A percentile compares a stretch with the other conserved stretches of the same genome.
Conservation (phyloP, 2,888 invertebrate species). For the Stictocephala bisonia region DNA sequence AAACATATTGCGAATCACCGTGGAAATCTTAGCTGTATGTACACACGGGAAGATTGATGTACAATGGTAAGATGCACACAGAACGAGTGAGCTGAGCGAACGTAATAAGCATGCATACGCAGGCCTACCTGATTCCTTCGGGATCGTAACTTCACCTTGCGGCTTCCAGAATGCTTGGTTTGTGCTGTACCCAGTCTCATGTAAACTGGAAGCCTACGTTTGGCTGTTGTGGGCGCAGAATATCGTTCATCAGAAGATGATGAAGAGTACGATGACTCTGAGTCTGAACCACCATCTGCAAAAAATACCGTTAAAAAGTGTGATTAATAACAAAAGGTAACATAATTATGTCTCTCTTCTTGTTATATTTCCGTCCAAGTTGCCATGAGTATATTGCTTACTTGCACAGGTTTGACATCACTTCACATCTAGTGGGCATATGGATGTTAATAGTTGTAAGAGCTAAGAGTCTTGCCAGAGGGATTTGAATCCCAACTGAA, state of each 20-base stretch:
- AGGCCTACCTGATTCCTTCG: conserved; percentile 39
- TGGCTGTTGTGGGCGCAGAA: background rate
- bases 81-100: background rate
- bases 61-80: conserved; percentile 5
- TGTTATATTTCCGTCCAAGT: too few relatives aligned
- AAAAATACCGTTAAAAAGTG: too few relatives aligned
- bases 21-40: background rate
- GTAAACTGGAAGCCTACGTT: conserved; percentile 39
- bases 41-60: background rate
- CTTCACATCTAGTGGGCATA: too few relatives aligned
- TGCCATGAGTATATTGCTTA: too few relatives aligned
- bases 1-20: too few relatives aligned
- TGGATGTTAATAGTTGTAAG: too few relatives aligned
- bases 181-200: conserved; percentile 21
- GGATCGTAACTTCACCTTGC: conserved; percentile 36
- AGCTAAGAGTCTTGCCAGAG: too few relatives aligned
- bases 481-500: too few relatives aligned
- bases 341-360: too few relatives aligned
- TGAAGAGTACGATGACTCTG: conserved; percentile 13
- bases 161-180: background rate
- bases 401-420: too few relatives aligned
- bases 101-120: conserved; percentile 32
- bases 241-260: conserved; percentile 3
- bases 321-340: too few relatives aligned
- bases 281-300: conserved; percentile 11